phyloP scores from a whole-genome alignment of 2,888 invertebrate species.

The Coecobrya sp. region DNA sequence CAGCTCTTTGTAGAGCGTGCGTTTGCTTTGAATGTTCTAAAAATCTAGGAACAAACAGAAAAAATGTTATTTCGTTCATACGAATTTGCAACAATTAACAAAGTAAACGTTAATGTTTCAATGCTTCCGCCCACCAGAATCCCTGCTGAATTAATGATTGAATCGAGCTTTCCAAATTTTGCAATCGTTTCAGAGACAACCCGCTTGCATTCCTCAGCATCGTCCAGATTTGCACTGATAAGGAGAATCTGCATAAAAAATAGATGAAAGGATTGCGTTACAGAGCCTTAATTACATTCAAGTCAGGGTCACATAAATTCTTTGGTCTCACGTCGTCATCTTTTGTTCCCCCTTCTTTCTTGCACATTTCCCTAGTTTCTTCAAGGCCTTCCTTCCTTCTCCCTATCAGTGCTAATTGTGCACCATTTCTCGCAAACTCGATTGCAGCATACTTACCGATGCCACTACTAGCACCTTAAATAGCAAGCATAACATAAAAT shows the following conservation, averaged over 20 bases:
- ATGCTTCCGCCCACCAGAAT: constrained; percentile 94
- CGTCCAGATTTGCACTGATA: constrained; percentile 82
- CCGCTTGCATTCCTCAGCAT: constrained; percentile 81
- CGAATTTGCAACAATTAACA: constrained; percentile 87
- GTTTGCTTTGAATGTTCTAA: constrained; percentile 95
- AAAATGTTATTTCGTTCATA: constrained; percentile 96
- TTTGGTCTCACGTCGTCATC: constrained; percentile 65
- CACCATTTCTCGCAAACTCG: constrained; percentile 92
- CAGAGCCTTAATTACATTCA: too few relatives aligned
- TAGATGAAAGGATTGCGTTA: too few relatives aligned
- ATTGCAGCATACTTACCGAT: constrained; percentile 95
- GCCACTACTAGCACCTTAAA: constrained; percentile 93
- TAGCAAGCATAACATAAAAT: neutral
- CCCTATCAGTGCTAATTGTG: constrained; percentile 92
- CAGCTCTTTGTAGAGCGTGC: constrained; percentile 96
- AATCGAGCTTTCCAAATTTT: constrained; percentile 83
- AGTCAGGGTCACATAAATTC: neutral
- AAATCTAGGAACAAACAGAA: constrained; percentile 67
- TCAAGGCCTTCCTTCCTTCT: constrained; percentile 89
- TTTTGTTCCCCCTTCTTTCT: constrained; percentile 50
- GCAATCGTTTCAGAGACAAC: constrained; percentile 82
- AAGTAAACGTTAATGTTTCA: constrained; percentile 95
- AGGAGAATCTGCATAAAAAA: constrained; percentile 66
- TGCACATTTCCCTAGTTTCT: constrained; percentile 87
- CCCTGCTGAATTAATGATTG: constrained; percentile 93